phyloP scores from a whole-genome alignment of 1,140 invertebrate species.

The Phenacoccus solenopsis region DNA sequence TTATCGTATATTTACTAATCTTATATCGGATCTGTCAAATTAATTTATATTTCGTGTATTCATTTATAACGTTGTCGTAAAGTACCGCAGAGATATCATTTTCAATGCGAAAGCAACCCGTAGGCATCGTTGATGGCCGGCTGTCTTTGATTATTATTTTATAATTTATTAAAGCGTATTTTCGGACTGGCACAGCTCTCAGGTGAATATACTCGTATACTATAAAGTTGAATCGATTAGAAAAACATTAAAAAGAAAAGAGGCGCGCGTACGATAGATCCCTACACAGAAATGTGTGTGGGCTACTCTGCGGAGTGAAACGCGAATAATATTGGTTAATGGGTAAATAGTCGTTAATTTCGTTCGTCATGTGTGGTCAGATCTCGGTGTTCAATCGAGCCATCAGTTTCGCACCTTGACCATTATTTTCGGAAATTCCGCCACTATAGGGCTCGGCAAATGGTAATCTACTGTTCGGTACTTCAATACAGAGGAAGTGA shows the following conservation, averaged over 20 bases:
- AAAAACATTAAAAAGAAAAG: not conserved
- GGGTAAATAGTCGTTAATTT: not conserved
- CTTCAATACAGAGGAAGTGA: too few species aligned
- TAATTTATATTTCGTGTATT: conserved; percentile 3
- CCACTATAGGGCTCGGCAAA: not conserved
- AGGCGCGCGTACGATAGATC: not conserved
- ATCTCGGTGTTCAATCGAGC: not conserved
- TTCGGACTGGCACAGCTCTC: not conserved
- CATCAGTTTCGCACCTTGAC: too few species aligned
- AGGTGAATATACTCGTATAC: not conserved
- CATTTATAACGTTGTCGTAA: conserved; percentile 2
- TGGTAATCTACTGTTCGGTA: not conserved
- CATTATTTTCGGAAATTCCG: too few species aligned
- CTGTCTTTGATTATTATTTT: not conserved
- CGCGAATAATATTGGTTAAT: not conserved
- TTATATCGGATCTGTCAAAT: not conserved
- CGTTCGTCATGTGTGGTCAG: not conserved
- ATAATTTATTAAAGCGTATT: not conserved
- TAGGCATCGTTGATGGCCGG: not conserved
- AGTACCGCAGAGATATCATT: not conserved
- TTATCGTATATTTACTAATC: conserved; percentile 3
- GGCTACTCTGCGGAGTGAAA: not conserved
- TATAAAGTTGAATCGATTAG: not conserved
- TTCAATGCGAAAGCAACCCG: not conserved
- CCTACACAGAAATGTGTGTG: too few species aligned